A percentile compares a stretch with the other conserved stretches of the same genome.
Conservation (phyloP, 2,113 vertebrate genomes). For the Junco hyemalis region DNA sequence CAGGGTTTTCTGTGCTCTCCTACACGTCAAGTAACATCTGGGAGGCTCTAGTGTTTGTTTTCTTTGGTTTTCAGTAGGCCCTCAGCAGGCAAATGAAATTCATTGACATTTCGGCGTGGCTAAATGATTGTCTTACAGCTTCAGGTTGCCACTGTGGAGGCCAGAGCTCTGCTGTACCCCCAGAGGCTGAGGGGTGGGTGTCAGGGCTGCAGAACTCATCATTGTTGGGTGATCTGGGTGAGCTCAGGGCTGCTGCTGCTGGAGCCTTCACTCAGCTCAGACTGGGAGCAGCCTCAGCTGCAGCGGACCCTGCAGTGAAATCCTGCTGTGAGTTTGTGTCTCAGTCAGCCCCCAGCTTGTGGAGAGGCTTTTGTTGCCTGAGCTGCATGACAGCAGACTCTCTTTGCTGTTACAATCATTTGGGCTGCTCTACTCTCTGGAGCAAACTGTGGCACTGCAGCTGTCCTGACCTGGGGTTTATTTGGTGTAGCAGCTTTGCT, state of each 20-base stretch:
- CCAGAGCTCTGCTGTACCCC: background rate
- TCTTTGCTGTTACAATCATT: background rate
- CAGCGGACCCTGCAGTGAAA: background rate
- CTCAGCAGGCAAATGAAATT: background rate
- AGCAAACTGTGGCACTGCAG: background rate
- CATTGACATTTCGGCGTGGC: accelerated
- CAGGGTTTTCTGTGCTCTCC: background rate
- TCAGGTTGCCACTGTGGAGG: background rate
- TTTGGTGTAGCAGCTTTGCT: background rate
- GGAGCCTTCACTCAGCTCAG: accelerated
- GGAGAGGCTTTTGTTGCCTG: background rate
- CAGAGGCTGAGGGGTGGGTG: background rate
- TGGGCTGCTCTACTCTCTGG: background rate
- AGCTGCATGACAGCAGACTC: accelerated
- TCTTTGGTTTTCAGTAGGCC: background rate
- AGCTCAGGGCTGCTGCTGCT: accelerated
- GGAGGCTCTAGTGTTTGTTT: background rate
- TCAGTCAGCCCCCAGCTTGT: background rate
- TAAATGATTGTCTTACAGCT: background rate
- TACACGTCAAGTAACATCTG: background rate
- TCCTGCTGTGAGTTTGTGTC: background rate
- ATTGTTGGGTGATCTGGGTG: accelerated
- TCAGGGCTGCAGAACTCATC: accelerated
- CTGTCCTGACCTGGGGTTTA: too few relatives aligned
- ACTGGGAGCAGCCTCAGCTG: background rate